A percentile compares a stretch with the other conserved stretches of the same genome.
phyloP scores from a whole-genome alignment of 2,113 vertebrate species.

The Ibidorhyncha struthersii region DNA sequence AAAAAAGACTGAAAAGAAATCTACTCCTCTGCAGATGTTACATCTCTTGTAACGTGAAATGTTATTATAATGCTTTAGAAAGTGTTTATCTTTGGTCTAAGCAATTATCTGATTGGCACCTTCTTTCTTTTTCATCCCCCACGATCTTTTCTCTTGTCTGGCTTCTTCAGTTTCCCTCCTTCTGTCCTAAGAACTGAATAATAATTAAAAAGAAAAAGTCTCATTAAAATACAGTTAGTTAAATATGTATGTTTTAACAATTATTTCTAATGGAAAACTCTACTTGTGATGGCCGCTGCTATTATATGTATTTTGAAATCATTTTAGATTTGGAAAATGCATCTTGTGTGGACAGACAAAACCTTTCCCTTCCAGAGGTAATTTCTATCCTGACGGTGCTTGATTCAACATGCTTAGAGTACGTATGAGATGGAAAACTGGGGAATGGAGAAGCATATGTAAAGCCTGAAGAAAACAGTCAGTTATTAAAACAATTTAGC shows the following conservation, averaged over 20 bases:
- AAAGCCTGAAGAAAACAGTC: conserved; percentile 56
- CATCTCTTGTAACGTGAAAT: background rate
- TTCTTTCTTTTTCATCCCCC: background rate
- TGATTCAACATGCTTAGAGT: conserved; percentile 54
- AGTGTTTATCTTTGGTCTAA: conserved; percentile 24
- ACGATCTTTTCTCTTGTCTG: background rate
- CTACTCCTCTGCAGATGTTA: background rate
- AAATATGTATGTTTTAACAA: background rate
- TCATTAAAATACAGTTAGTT: conserved; percentile 14
- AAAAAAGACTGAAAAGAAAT: background rate
- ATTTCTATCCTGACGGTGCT: conserved; percentile 28
- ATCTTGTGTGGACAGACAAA: conserved; percentile 22
- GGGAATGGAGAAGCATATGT: background rate
- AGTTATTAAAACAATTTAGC: conserved; percentile 66
- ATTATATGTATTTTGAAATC: background rate
- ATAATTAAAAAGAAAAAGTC: background rate
- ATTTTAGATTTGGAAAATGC: background rate
- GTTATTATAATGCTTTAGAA: background rate
- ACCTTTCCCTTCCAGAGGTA: conserved; percentile 25
- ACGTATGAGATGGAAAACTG: background rate
- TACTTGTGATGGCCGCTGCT: background rate
- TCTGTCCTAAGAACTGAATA: background rate
- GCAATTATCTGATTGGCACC: background rate
- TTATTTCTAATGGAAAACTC: conserved; percentile 21
- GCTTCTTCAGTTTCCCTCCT: background rate